phyloP scores from a whole-genome alignment of 37 sponge, comb jelly and placozoan genomes.

The Chondrosia reniformis region DNA sequence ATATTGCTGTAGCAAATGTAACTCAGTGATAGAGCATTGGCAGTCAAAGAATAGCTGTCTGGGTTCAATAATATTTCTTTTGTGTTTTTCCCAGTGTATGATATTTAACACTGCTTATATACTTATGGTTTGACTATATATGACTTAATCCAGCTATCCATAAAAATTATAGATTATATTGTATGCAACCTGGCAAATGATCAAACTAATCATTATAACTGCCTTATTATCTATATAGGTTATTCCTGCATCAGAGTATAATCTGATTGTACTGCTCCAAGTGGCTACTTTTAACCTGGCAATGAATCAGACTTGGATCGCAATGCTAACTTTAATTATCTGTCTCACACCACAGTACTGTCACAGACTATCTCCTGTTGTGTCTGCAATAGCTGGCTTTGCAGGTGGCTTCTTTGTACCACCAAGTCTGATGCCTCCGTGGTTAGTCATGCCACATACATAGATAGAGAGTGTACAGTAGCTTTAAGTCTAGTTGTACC shows the following conservation, averaged over 20 bases:
- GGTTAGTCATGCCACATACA: constrained; percentile 10
- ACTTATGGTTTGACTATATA: too few species aligned
- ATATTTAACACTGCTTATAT: too few species aligned
- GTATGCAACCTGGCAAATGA: too few species aligned
- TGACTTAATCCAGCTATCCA: too few species aligned
- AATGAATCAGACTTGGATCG: constrained; percentile 84
- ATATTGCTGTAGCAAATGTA: not conserved
- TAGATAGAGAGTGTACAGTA: too few species aligned
- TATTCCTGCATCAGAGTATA: constrained; percentile 30
- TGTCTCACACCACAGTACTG: constrained; percentile 48
- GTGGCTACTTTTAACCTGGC: constrained; percentile 61
- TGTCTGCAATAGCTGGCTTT: constrained; percentile 77
- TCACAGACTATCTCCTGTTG: constrained; percentile 63
- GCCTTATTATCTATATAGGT: constrained; percentile 42
- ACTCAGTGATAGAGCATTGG: too few species aligned
- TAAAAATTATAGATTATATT: too few species aligned
- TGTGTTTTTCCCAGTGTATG: too few species aligned
- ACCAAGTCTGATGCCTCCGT: constrained; percentile 30
- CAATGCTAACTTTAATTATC: constrained; percentile 70
- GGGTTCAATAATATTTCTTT: not conserved
- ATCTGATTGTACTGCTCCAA: constrained; percentile 37
- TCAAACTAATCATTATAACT: too few species aligned
- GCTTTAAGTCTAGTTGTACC: too few species aligned
- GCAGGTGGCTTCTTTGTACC: constrained; percentile 91
- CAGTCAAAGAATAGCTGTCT: not conserved